Conservation (phyloP, 2,113 vertebrate species). For the Nerophis ophidion region DNA sequence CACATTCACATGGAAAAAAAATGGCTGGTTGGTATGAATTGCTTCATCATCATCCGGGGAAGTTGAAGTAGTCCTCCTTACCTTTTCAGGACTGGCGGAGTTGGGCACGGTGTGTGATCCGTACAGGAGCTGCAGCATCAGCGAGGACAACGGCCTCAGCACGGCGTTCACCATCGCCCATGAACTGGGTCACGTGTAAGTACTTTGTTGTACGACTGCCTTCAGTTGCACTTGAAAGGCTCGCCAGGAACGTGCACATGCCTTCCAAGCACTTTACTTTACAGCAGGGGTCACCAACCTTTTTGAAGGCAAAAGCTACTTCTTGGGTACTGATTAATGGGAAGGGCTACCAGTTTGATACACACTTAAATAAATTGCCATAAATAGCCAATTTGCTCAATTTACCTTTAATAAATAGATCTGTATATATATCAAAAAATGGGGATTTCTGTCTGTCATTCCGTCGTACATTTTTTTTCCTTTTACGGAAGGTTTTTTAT, state of each 20-base stretch:
- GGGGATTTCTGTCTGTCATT: too few species aligned
- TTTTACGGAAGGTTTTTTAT: too few species aligned
- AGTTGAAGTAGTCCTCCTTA: constrained; percentile 8
- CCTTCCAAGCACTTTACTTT: not conserved
- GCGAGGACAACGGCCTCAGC: constrained; percentile 94
- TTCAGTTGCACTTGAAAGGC: constrained; percentile 4
- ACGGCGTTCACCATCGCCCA: constrained; percentile 97
- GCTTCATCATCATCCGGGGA: not conserved
- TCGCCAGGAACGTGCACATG: constrained; percentile 17
- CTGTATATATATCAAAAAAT: too few species aligned
- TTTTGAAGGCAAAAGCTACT: too few species aligned
- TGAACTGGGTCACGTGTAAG: constrained; percentile 98
- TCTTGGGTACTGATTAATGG: too few species aligned
- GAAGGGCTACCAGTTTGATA: too few species aligned
- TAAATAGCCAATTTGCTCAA: too few species aligned
- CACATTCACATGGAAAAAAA: not conserved
- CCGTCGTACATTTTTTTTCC: too few species aligned
- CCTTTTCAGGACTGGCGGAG: constrained; percentile 84
- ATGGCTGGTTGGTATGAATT: too few species aligned
- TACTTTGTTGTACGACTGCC: constrained; percentile 23
- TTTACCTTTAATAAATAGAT: too few species aligned
- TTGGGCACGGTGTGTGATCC: constrained; percentile 95
- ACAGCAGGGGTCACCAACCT: too few species aligned
- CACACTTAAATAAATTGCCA: too few species aligned
- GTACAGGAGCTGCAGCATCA: constrained; percentile 95